These are phyloP conservation scores for Strigamia maritima DNA, from an alignment of 2,888 invertebrate species.

Conservation along the genomic window DNA sequence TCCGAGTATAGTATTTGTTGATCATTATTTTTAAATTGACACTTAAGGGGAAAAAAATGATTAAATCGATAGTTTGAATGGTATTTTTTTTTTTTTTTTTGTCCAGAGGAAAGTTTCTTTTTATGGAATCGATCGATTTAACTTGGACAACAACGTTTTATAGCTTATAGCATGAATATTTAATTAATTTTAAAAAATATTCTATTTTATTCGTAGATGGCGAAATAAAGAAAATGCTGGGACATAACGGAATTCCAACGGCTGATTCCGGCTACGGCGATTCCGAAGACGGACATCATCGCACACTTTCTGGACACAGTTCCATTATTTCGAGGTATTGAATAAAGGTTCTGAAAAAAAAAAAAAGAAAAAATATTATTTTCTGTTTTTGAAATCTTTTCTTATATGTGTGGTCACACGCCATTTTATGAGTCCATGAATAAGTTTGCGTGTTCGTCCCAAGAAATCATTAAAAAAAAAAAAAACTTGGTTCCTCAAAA, in stretches of 20 bases:
- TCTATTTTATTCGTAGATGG: background rate
- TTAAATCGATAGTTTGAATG: background rate
- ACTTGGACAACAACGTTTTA: too few relatives aligned
- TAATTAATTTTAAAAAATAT: background rate
- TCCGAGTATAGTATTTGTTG: background rate
- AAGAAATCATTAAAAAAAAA: background rate
- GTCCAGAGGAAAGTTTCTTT: too few relatives aligned
- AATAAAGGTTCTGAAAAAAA: too few relatives aligned
- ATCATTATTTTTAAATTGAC: background rate
- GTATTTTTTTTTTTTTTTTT: too few relatives aligned
- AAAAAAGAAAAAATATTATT: background rate
- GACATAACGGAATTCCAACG: background rate
- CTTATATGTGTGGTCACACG: background rate
- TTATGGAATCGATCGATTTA: background rate
- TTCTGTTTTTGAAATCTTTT: background rate
- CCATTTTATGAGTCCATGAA: background rate
- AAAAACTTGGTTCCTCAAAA: background rate
- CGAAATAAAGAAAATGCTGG: background rate
- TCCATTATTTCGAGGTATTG: background rate
- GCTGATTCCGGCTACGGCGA: slow-evolving; percentile 18
- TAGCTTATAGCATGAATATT: too few relatives aligned
- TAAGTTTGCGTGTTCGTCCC: background rate
- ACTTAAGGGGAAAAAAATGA: background rate
- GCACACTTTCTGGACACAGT: background rate
- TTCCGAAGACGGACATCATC: background rate